Base-by-base conservation (phyloP, 2,113 vertebrate species). In the Nannobrachium achirus region DNA sequence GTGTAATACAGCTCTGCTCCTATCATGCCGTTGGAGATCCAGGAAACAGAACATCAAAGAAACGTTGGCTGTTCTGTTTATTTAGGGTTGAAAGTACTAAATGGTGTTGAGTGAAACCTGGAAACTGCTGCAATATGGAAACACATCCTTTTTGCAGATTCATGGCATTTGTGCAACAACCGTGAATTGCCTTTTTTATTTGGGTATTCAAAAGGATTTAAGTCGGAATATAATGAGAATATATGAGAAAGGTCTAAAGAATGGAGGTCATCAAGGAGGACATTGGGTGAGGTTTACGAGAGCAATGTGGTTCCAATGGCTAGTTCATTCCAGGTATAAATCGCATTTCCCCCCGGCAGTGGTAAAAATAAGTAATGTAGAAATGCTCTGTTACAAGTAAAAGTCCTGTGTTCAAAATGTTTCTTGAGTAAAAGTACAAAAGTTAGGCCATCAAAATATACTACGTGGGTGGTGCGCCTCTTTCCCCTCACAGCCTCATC, bases 1-100 rank as follows among this genome's bases (percentile, higher is more conserved):
- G 66, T 83, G 58, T 86, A 79, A 79, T 46, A 75, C 71, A 77
- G 69, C 81, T 40, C 60, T 58, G 66, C 66, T 67, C 56, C 44
- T 39, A 56, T 57, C 52, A 55, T 51, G 57, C 14, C 67, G 20
- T 1, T 10, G 42, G 65, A 13, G 40, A 72, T 11, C 72, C 41
- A 63, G 25, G 56, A 64, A 52, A 15, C 20, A 39, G 19, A 1
- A 65, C 20, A 18, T 10, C 51, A 20, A 7, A 19, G 9, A 53
- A 20, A 53, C 51, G 20, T 10, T 52, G 1, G 50, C 50, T 52
- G 50, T 52, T 18, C n/a, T 1, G 18, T 33, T 16, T 10, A n/a
- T 18, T 18, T 53, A 19, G 7, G 9, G n/a, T 20, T 20, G 51
- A 53, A 19, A 19, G 51, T 15, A 19, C 18, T 20, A 20, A 10